phyloP scores from a whole-genome alignment of 2,113 vertebrate species.

The Lipophrys pholis region DNA sequence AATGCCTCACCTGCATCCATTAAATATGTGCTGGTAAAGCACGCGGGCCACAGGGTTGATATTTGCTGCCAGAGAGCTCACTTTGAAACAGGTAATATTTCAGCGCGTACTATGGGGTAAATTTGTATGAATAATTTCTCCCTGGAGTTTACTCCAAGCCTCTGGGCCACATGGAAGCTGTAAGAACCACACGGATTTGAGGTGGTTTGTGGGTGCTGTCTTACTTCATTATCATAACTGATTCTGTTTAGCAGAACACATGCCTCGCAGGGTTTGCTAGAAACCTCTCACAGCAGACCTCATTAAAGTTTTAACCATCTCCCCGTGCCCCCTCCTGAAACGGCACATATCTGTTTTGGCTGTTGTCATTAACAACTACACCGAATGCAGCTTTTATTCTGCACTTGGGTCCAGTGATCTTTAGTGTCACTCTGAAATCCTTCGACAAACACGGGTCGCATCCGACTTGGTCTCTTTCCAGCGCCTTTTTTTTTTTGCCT shows the following conservation, averaged over 20 bases:
- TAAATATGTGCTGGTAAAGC: constrained; percentile 52
- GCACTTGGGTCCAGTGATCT: constrained; percentile 24
- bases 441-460: constrained; percentile 2
- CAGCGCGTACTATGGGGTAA: constrained; percentile 32
- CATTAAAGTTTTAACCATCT: not conserved
- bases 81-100: constrained; percentile 73
- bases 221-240: constrained; percentile 56
- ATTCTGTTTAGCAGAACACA: constrained; percentile 25
- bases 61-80: constrained; percentile 55
- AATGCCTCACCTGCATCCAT: constrained; percentile 68
- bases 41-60: constrained; percentile 54
- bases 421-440: constrained; percentile 29
- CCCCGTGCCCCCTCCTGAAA: constrained; percentile 2
- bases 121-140: constrained; percentile 61
- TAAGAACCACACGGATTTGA: constrained; percentile 56
- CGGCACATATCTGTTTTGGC: constrained; percentile 34
- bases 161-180: constrained; percentile 61
- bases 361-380: constrained; percentile 15
- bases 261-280: constrained; percentile 3
- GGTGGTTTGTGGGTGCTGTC: constrained; percentile 48
- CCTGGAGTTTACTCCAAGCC: constrained; percentile 51
- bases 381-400: not conserved
- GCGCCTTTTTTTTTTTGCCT: constrained; percentile 42
- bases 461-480: not conserved
- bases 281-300: constrained; percentile 15